Evolutionary conservation across 2,113 vertebrate genomes (phyloP).

Genomic region (Psilopsiagon aymara): DNA sequence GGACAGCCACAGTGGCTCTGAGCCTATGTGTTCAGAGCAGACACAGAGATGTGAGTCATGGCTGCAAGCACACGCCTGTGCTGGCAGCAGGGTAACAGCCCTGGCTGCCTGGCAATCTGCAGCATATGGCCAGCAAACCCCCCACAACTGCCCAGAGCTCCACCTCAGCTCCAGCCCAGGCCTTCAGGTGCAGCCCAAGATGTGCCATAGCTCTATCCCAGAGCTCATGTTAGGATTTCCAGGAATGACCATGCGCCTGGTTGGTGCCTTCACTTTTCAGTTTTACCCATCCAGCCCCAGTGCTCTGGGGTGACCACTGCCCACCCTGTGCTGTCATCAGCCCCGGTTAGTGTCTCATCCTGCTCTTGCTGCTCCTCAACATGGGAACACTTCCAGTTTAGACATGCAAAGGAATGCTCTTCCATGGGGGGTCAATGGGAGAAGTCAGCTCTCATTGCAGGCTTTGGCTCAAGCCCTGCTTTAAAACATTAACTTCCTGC

Average conservation of each 20-base stretch:
- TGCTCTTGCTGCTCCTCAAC: background rate
- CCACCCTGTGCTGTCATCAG: background rate
- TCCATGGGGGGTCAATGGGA: too few species aligned
- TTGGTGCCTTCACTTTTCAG: background rate
- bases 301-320: background rate
- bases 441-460: background rate
- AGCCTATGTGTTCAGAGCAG: background rate
- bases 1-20: background rate
- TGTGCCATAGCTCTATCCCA: background rate
- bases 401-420: background rate
- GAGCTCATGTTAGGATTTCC: background rate
- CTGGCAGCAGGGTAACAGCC: background rate
- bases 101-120: background rate
- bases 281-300: background rate
- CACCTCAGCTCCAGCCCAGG: background rate
- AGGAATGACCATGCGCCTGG: background rate
- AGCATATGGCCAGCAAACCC: background rate
- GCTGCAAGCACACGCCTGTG: background rate
- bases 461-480: background rate
- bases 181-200: background rate
- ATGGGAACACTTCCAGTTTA: background rate
- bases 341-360: background rate
- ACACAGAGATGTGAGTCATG: rapidly evolving
- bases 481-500: background rate
- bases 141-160: background rate